Conservation (phyloP, 2,797 vertebrate species). For the Alcedo quadribrachys region DNA sequence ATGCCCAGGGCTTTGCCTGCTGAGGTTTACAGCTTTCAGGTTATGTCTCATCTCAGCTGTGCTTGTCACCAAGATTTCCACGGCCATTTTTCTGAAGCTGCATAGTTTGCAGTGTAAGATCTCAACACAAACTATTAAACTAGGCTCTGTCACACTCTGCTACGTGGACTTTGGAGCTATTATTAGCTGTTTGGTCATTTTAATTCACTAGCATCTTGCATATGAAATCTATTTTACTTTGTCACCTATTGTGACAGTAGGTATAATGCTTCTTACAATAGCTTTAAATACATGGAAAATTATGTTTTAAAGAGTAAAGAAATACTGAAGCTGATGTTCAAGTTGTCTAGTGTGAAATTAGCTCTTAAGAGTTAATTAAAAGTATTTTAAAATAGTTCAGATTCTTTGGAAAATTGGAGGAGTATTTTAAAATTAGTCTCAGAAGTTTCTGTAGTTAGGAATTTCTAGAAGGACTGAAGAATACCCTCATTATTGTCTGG, state of each 20-base stretch:
- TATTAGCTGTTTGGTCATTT: neutral
- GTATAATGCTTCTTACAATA: neutral
- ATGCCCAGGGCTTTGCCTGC: neutral
- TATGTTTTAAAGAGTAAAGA: neutral
- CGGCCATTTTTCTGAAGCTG: neutral
- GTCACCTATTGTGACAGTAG: neutral
- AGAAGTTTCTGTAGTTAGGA: neutral
- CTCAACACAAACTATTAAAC: neutral
- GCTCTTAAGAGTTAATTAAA: neutral
- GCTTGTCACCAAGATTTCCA: neutral
- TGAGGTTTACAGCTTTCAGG: neutral
- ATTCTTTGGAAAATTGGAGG: neutral
- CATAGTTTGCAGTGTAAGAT: neutral
- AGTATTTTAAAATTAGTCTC: neutral
- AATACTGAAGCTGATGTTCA: neutral
- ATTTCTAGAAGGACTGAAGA: neutral
- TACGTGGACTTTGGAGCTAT: neutral
- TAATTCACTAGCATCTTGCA: neutral
- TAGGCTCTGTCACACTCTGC: neutral
- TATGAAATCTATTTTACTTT: neutral
- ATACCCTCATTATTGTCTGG: neutral
- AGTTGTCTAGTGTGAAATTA: neutral
- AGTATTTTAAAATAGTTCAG: neutral
- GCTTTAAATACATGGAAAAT: neutral
- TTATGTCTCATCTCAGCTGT: neutral